Evolutionary conservation across 2,888 invertebrate species (phyloP), one percentile per base, ranked within the genome.

Genomic region (Bombylius discolor): DNA sequence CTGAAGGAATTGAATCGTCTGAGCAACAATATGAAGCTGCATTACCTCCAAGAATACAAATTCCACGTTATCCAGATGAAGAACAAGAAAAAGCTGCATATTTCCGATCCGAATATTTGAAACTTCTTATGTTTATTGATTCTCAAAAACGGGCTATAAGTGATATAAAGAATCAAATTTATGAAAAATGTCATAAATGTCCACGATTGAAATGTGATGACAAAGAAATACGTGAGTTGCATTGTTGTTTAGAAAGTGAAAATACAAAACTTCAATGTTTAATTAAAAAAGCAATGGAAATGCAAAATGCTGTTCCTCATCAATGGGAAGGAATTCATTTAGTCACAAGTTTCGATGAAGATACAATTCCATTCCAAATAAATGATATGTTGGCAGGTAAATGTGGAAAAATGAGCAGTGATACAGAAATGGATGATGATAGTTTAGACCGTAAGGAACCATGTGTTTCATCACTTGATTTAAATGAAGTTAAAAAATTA

Each of bases 271-370:
- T 72, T 5, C 66, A 65, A 14, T 65, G 64, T 23, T 65, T 72
- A 58, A 64, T 70, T 58, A 64, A 62, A 11, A 64, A 62, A 11
- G 70, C 70, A 0, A 64, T 70, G 11, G 54, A 64, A 47, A 62
- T 73, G 58, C 72, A 72, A 59, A 69, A 70, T 48, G 66, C 64
- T 36, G 66, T 69, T 14, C 71, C 72, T 0, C 64, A 67, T 0
- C 65, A 62, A 39, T 72, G 70, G 56, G 63, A 62, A 5, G 68
- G 67, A 51, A 61, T 73, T 34, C 63, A 66, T 4, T 55, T 72
- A 53, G 66, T 66, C 31, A 70, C 71, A 1, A 71, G 70, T 7
- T 63, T 71, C 32, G 71, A 71, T 45, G 72, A 72, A 49, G 72
- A 72, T 42, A 47, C 48, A 53, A 14, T 63, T 60, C 47, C 64